These are phyloP conservation scores for Pterostichus niger DNA, from an alignment of 2,888 invertebrate genomes.

Conservation along the genomic window DNA sequence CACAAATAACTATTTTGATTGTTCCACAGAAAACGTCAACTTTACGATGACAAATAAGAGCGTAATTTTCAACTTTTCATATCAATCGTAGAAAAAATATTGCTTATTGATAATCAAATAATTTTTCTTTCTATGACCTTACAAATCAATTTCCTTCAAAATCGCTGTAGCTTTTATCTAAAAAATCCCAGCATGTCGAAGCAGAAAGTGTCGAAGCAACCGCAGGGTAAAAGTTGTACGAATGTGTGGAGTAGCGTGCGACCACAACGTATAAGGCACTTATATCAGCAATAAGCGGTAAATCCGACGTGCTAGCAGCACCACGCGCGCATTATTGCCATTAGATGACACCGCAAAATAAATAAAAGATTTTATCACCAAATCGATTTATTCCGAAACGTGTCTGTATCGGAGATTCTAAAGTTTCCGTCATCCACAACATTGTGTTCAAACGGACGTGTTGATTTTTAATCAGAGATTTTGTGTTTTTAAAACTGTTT, in stretches of 20 bases:
- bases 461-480: neutral
- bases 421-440: neutral
- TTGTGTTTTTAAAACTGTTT: neutral
- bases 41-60: too few species aligned
- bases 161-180: too few species aligned
- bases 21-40: too few species aligned
- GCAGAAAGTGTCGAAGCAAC: neutral
- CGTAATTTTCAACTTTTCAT: too few species aligned
- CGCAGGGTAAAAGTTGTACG: neutral
- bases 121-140: too few species aligned
- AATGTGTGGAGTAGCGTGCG: conserved; percentile 4
- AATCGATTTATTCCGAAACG: conserved; percentile 49
- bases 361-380: conserved; percentile 51
- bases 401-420: conserved; percentile 38
- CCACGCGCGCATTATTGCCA: conserved; percentile 41
- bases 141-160: too few species aligned
- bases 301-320: conserved; percentile 40
- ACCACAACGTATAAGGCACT: conserved; percentile 46
- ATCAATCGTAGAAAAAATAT: too few species aligned
- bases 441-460: neutral
- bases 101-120: too few species aligned
- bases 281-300: conserved; percentile 47
- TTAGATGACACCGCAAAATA: conserved; percentile 51
- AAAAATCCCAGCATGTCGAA: too few species aligned
- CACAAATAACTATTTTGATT: too few species aligned